Evolutionary conservation across 2,797 vertebrate species (phyloP), one percentile per base, ranked within the genome.

Genomic region (Chaenodraco wilsoni): DNA sequence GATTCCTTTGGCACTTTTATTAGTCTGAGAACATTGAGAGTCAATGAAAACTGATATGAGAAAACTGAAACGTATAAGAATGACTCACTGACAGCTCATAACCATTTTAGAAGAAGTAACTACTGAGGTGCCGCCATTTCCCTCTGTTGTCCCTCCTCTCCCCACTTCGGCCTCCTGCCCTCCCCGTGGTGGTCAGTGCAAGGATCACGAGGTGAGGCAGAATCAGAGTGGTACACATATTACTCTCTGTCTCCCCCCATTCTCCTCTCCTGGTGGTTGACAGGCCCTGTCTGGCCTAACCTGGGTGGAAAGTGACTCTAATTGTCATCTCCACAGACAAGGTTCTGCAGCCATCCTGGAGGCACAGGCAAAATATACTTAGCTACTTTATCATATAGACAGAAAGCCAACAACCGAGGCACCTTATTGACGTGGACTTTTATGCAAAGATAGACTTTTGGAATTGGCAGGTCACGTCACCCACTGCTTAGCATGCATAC

Each of bases 301-400:
- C 93, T 89, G 91, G 87, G 92, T 93, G 91, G 92, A 94, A 95
- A 95, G 92, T 95, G 94, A 95, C 95, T 95, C 92, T 95, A 95
- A 95, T 96, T 95, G 93, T 94, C 94, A 94, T 95, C 93, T 94
- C 92, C 88, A 87, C 92, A 93, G 95, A 95, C 93, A 94, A 94
- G 93, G 92, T 94, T 94, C 91, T 90, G 91, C 92, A 93, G 88
- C 91, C 91, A 88, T 94, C 91, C 90, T 65, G 79, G 87, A 93
- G 90, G 93, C 88, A 89, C 76, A 76, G 91, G 92, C 85, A 81
- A 94, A 95, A 95, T 93, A 94, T 93, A 94, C 93, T 90, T 89
- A 93, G 92, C 92, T 92, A 94, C 92, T 95, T 95, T 93, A 95
- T 95, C 93, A 94, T 95, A 94, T 91, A 88, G 93, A 94, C 89